A percentile compares a stretch with the other conserved stretches of the same genome.
phyloP scores from a whole-genome alignment of 2,888 invertebrate genomes.

The Agrochola circellaris region DNA sequence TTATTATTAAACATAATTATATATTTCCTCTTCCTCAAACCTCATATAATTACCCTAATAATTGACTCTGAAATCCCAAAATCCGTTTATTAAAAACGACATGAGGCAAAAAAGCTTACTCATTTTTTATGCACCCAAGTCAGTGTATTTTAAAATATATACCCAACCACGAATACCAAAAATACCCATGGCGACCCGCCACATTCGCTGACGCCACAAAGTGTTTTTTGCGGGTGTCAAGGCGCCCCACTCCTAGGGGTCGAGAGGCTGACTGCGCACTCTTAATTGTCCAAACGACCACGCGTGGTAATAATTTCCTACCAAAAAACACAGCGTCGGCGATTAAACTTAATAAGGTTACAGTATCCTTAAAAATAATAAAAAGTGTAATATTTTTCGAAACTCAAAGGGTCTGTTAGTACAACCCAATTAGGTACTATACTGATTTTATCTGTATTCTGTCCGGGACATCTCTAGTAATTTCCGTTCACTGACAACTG shows the following conservation, averaged over 20 bases:
- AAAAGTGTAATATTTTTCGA: background rate
- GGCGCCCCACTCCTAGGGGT: conserved; percentile 62
- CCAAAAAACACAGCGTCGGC: conserved; percentile 53
- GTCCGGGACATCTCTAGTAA: too few relatives aligned
- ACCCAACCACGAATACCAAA: conserved; percentile 19
- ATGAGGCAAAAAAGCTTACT: conserved; percentile 2
- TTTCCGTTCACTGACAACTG: too few relatives aligned
- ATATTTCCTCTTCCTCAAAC: background rate
- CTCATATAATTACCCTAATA: background rate
- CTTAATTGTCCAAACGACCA: conserved; percentile 65
- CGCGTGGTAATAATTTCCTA: conserved; percentile 56
- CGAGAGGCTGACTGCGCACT: conserved; percentile 65
- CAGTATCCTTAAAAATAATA: conserved; percentile 7
- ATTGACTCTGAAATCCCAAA: background rate
- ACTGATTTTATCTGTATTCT: too few relatives aligned
- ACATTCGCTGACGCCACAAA: conserved; percentile 51
- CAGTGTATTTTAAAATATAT: conserved; percentile 45
- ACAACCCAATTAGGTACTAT: too few relatives aligned
- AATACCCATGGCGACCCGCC: conserved; percentile 32
- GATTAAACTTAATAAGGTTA: conserved; percentile 32
- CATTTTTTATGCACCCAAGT: conserved; percentile 23
- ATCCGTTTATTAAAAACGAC: background rate
- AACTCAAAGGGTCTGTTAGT: background rate
- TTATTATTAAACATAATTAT: background rate
- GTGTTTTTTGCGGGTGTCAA: conserved; percentile 62